Evolutionary conservation across 2,888 invertebrate genomes (phyloP).

Genomic region (Phyllotreta cruciferae): DNA sequence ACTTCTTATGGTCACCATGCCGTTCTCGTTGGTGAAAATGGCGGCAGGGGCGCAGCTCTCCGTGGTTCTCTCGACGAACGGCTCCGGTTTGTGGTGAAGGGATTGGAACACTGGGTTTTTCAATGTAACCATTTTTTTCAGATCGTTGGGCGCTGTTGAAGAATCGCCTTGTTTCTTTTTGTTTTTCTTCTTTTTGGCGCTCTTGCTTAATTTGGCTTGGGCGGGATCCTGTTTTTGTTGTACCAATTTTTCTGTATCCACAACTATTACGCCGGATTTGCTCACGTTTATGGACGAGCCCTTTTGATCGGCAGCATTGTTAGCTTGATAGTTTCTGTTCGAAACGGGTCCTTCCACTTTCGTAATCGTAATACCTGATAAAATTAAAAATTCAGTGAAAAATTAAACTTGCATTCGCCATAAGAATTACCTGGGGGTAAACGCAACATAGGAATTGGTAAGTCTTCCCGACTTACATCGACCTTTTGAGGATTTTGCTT

Average conservation of each 20-base stretch:
- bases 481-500: constrained; percentile 41
- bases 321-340: constrained; percentile 50
- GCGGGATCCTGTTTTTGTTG: constrained; percentile 51
- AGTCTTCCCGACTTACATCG: constrained; percentile 41
- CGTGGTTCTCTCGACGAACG: constrained; percentile 52
- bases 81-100: constrained; percentile 58
- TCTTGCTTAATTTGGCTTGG: constrained; percentile 39
- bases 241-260: constrained; percentile 67
- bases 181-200: constrained; percentile 61
- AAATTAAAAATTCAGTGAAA: constrained; percentile 5
- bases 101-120: constrained; percentile 80
- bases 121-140: constrained; percentile 72
- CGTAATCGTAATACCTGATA: constrained; percentile 60
- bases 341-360: constrained; percentile 60
- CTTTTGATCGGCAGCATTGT: constrained; percentile 43
- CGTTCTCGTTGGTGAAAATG: constrained; percentile 74
- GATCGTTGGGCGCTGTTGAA: constrained; percentile 41
- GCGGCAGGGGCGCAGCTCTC: constrained; percentile 66
- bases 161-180: constrained; percentile 60
- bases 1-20: constrained; percentile 86
- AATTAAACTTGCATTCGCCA: no score
- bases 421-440: constrained; percentile 52
- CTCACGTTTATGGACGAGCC: constrained; percentile 49
- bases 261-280: constrained; percentile 67
- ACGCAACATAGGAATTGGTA: constrained; percentile 55